These are phyloP conservation scores for Rhynchonycteris naso DNA, from an alignment of 2,797 vertebrate genomes.

Conservation along the genomic window DNA sequence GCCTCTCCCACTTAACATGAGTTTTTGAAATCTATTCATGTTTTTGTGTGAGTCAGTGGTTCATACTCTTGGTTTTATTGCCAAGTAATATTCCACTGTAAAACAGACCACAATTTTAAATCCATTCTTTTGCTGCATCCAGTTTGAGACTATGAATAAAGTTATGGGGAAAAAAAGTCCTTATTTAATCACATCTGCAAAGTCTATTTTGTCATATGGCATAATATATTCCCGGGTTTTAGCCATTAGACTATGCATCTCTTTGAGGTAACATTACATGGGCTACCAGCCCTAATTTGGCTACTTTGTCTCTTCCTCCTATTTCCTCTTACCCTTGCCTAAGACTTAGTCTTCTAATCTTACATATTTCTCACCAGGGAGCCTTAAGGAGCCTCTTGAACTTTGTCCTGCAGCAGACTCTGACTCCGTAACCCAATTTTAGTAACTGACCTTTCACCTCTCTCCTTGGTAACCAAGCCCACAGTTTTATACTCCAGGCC, in stretches of 20 bases:
- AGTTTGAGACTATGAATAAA: background rate
- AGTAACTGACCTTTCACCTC: background rate
- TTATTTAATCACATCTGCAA: background rate
- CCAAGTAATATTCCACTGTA: background rate
- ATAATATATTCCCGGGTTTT: background rate
- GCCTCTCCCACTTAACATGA: background rate
- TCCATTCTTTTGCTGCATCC: background rate
- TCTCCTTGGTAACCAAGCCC: background rate
- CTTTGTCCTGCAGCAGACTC: background rate
- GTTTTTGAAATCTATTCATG: background rate
- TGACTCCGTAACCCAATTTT: background rate
- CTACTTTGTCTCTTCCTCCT: background rate
- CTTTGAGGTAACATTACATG: background rate
- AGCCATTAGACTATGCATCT: too few relatives aligned
- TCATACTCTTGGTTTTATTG: background rate
- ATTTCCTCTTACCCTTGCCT: background rate
- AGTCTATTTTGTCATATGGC: background rate
- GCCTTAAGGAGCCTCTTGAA: background rate
- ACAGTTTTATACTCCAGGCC: background rate
- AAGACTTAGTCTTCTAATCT: background rate
- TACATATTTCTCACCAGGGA: background rate
- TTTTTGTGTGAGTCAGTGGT: background rate
- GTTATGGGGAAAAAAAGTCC: background rate
- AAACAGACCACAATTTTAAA: background rate
- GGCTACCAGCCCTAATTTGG: background rate